Conservation (phyloP, 35 echinoderm and acorn worm species). For the Anneissia japonica region DNA sequence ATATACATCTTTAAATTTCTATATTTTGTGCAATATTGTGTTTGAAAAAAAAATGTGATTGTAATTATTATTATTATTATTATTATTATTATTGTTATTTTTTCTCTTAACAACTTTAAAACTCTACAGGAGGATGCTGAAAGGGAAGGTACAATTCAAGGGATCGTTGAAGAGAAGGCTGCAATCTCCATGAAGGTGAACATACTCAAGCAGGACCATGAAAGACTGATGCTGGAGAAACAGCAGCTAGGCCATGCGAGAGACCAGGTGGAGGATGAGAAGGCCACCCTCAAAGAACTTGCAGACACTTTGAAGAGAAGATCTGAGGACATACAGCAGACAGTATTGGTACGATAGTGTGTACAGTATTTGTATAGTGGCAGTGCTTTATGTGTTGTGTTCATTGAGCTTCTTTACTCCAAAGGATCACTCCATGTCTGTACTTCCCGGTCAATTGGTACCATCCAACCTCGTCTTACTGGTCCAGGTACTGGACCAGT, state of each 20-base stretch:
- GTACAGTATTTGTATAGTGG: no score
- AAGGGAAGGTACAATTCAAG: conserved; percentile 57
- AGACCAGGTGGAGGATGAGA: conserved; percentile 52
- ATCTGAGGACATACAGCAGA: conserved; percentile 68
- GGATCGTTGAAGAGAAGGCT: conserved; percentile 57
- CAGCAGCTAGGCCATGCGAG: conserved; percentile 23
- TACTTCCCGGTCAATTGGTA: no score
- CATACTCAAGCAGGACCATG: conserved; percentile 42
- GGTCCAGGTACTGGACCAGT: no score
- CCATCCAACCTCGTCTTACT: no score
- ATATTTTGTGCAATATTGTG: background rate
- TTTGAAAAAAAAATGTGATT: background rate
- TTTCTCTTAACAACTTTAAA: no score
- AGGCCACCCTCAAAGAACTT: conserved; percentile 57
- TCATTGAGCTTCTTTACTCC: no score
- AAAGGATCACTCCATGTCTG: no score
- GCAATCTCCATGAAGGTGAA: conserved; percentile 25
- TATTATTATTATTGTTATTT: no score
- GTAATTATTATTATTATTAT: no score
- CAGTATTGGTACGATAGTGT: conserved; percentile 30
- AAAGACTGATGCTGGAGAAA: conserved; percentile 38
- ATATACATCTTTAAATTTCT: background rate
- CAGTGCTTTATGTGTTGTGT: no score
- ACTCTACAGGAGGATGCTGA: conserved; percentile 75
- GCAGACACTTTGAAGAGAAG: conserved; percentile 58